A percentile compares a stretch with the other conserved stretches of the same genome.
Conservation (phyloP, 2,113 vertebrate species). For the Ptychochromis oligacanthus region DNA sequence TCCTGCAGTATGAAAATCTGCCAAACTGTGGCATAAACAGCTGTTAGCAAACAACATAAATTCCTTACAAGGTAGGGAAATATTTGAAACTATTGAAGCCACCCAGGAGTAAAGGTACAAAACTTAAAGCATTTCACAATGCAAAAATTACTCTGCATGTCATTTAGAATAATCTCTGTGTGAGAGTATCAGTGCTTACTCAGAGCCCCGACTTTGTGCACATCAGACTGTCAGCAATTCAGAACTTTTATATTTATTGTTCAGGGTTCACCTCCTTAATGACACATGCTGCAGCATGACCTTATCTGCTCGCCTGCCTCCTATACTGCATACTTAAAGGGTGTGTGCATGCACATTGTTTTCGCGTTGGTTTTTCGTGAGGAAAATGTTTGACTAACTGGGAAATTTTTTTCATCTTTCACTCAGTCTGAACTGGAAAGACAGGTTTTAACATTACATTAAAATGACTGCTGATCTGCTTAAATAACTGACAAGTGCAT, state of each 20-base stretch:
- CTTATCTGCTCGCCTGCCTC: neutral
- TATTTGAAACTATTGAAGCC: neutral
- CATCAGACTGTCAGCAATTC: neutral
- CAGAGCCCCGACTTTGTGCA: neutral
- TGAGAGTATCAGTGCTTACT: neutral
- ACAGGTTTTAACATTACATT: neutral
- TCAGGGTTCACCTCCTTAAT: neutral
- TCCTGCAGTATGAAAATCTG: neutral
- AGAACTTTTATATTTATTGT: neutral
- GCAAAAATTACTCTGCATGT: neutral
- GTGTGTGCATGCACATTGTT: neutral
- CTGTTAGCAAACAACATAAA: conserved; percentile 13
- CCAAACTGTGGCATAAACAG: neutral
- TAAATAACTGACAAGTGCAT: neutral
- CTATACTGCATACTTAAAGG: neutral
- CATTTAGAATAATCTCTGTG: neutral
- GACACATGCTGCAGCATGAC: neutral
- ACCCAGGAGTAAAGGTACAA: neutral
- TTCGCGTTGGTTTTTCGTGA: neutral
- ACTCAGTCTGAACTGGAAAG: neutral
- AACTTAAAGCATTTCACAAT: neutral
- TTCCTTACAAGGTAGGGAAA: neutral
- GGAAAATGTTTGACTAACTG: neutral
- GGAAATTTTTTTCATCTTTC: neutral
- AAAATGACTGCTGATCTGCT: neutral